Percentiles rank a stretch among this genome's conserved stretches.
Evolutionary conservation across 2,797 vertebrate genomes (phyloP).

Genomic region (Podargus strigoides): DNA sequence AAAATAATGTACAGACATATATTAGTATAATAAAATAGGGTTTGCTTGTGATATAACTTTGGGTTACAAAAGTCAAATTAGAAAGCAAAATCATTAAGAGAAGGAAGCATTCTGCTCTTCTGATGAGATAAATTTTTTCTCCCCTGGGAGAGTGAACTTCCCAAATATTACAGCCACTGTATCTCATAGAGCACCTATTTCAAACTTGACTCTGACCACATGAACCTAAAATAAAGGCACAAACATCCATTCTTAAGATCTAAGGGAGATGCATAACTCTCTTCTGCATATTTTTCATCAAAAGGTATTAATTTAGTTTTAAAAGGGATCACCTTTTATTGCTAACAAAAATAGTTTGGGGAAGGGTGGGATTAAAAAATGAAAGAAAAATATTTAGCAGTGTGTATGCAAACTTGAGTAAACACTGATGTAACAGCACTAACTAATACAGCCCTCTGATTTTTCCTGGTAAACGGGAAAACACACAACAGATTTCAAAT

Average conservation of each 20-base stretch:
- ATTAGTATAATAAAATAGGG: not conserved
- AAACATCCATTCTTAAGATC: not conserved
- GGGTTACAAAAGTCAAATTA: not conserved
- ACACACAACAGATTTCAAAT: not conserved
- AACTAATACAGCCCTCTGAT: not conserved
- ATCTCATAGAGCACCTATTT: not conserved
- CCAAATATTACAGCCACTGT: not conserved
- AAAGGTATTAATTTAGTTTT: not conserved
- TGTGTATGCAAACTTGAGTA: not conserved
- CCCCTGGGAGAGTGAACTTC: not conserved
- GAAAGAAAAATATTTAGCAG: not conserved
- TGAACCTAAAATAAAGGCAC: not conserved
- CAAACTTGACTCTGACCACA: not conserved
- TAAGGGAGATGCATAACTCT: not conserved
- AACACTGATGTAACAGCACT: not conserved
- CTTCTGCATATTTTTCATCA: not conserved
- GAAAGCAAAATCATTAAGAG: not conserved
- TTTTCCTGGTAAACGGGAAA: not conserved
- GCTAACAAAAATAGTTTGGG: not conserved
- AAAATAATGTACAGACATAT: not conserved
- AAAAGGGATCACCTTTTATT: not conserved
- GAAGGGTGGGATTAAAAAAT: not conserved
- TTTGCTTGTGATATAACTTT: not conserved
- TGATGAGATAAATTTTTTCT: not conserved
- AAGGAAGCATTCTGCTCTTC: not conserved